Base-by-base conservation (phyloP, 2,797 vertebrate genomes). In the Petrocephalus schoutedeni region DNA sequence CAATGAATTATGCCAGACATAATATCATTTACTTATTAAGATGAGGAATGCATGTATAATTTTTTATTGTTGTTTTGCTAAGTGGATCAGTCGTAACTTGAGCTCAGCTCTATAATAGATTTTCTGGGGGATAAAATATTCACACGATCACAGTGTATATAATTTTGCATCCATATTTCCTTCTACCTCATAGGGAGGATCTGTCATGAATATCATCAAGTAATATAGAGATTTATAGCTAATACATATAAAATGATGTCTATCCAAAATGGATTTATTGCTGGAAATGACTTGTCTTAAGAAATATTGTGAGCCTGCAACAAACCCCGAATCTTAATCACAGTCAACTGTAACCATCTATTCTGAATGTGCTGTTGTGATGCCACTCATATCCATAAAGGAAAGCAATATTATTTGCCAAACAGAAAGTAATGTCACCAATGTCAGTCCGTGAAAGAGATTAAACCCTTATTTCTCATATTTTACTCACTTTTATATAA, bases 151-250 rank as follows among this genome's bases (percentile, higher is more conserved):
- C 28, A 77, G 41, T 77, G 36, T 77, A 41, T 45, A 77, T 77
- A 77, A 77, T 41, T 41, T 49, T 45, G 71, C 71, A 49, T 49
- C 19, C 71, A 77, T 19, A 77, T 77, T 41, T 77, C 8, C 71
- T 77, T 49, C 14, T 49, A n/a, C 71, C 71, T 77, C 14, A 71
- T 71, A 8, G 14, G 16, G 80, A 54, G n/a, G n/a, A 53, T 83
- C 80, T 83, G 80, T 83, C 45, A 54, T 83, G 49, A 83, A 83
- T 23, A 83, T 83, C n/a, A n/a, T 83, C 45, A 51, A 83, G 80
- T 54, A 83, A 83, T 28, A 28, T 10, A 83, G 9, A 51, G 19
- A 83, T 83, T 83, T 83, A 83, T n/a, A 77, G 71, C 16, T 77
- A 77, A 77, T 77, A 77, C 71, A 77, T 49, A 77, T 45, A 49